These are phyloP conservation scores for Phenganax stokvisi DNA, from an alignment of 92 coral and sea anemone genomes.

Conservation along the genomic window DNA sequence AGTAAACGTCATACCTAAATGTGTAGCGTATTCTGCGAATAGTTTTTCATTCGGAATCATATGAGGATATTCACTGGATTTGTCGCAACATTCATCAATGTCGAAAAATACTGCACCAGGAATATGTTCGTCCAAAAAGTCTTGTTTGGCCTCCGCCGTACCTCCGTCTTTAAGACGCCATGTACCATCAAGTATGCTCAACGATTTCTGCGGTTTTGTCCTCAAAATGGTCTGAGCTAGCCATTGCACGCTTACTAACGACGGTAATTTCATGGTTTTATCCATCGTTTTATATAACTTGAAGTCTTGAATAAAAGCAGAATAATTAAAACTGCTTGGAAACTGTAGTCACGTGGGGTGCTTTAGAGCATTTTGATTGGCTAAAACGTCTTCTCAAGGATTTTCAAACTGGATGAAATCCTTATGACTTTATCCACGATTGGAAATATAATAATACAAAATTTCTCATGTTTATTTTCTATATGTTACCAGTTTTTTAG, in stretches of 20 bases:
- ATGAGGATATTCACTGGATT: conserved; percentile 60
- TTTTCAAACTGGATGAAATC: no score
- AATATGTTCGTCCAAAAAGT: conserved; percentile 60
- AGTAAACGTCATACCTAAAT: conserved; percentile 30
- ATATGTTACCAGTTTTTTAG: no score
- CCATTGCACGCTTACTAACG: conserved; percentile 62
- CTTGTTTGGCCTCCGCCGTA: conserved; percentile 46
- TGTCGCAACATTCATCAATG: conserved; percentile 71
- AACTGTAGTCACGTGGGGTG: no score
- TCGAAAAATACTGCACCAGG: conserved; percentile 81
- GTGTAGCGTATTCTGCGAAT: conserved; percentile 63
- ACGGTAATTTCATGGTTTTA: conserved; percentile 35
- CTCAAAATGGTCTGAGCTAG: conserved; percentile 63
- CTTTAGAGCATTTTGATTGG: no score
- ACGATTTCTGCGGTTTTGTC: conserved; percentile 46
- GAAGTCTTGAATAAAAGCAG: no score
- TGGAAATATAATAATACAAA: no score
- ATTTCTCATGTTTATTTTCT: no score
- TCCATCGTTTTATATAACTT: neutral
- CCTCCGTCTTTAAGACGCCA: conserved; percentile 79
- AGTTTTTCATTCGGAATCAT: conserved; percentile 68
- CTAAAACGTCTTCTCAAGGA: no score
- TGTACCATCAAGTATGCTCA: conserved; percentile 77
- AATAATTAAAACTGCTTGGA: no score
- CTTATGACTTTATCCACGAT: no score